A percentile compares a stretch with the other conserved stretches of the same genome.
Evolutionary conservation across 2,888 invertebrate genomes (phyloP).

Genomic region (Nasonia oneida): DNA sequence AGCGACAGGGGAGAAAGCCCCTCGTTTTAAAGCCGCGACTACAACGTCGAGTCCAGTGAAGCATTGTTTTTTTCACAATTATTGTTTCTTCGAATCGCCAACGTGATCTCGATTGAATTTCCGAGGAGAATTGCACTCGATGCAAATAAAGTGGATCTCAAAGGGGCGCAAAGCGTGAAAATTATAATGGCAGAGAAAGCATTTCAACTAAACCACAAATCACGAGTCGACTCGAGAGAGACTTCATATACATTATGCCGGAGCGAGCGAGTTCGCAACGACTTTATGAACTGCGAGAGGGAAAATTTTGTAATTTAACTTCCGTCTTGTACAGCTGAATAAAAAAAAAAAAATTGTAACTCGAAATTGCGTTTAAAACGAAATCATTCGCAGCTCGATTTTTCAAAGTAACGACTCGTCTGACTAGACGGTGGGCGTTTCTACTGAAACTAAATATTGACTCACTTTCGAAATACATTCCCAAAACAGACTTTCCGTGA

Average conservation of each 20-base stretch:
- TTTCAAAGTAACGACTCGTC: no score
- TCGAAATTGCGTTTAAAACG: no score
- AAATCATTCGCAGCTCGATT: no score
- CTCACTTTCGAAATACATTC: no score
- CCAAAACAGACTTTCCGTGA: no score
- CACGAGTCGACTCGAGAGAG: neutral
- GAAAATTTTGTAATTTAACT: slow-evolving; percentile 10
- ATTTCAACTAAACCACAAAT: neutral
- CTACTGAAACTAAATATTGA: no score
- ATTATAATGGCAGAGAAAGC: neutral
- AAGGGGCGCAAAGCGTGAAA: neutral
- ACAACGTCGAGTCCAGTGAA: neutral
- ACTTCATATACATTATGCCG: slow-evolving; percentile 15
- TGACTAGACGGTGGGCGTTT: no score
- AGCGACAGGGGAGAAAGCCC: neutral
- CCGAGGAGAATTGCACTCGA: neutral
- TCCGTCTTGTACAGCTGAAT: neutral
- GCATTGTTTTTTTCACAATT: neutral
- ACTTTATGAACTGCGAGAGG: slow-evolving; percentile 12
- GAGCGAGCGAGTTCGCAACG: slow-evolving; percentile 20
- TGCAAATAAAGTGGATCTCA: neutral
- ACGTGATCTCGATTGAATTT: neutral
- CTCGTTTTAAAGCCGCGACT: neutral
- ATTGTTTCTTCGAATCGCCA: neutral
- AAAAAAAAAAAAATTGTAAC: no score